Conservation (phyloP, 1,140 invertebrate species). For the Choristoneura fumiferana region DNA sequence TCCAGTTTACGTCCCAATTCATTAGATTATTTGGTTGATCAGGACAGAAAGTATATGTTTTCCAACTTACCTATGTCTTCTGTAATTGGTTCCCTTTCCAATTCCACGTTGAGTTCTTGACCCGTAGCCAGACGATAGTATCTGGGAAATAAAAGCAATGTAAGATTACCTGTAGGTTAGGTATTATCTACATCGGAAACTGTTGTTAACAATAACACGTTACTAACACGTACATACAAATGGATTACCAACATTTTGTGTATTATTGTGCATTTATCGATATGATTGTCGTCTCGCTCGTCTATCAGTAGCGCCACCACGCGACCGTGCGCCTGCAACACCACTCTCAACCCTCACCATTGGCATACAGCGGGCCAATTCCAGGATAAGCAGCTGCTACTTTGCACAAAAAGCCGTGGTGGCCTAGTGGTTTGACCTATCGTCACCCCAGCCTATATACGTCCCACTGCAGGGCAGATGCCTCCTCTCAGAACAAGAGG, state of each 20-base stretch:
- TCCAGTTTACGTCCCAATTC: too few species aligned
- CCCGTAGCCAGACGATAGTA: conserved; percentile 85
- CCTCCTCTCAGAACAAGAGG: too few species aligned
- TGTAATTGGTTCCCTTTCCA: conserved; percentile 80
- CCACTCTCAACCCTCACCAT: conserved; percentile 85
- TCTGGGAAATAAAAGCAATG: conserved; percentile 56
- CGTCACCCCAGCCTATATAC: too few species aligned
- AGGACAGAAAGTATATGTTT: background rate
- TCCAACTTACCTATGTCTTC: conserved; percentile 81
- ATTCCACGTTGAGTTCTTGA: conserved; percentile 80
- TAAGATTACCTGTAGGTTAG: background rate
- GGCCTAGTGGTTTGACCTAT: too few species aligned
- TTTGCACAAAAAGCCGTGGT: too few species aligned
- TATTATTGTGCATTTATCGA: conserved; percentile 42
- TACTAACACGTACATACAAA: too few species aligned
- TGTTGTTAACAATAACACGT: too few species aligned
- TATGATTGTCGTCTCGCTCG: conserved; percentile 89
- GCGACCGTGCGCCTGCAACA: conserved; percentile 81
- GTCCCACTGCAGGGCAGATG: too few species aligned
- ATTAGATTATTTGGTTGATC: conserved; percentile 12
- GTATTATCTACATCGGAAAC: background rate
- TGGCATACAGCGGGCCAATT: too few species aligned
- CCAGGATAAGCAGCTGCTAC: too few species aligned
- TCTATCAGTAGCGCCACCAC: conserved; percentile 87
- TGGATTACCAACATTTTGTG: too few species aligned